Conservation (phyloP, 1,140 invertebrate species). For the Drosophila orena region DNA sequence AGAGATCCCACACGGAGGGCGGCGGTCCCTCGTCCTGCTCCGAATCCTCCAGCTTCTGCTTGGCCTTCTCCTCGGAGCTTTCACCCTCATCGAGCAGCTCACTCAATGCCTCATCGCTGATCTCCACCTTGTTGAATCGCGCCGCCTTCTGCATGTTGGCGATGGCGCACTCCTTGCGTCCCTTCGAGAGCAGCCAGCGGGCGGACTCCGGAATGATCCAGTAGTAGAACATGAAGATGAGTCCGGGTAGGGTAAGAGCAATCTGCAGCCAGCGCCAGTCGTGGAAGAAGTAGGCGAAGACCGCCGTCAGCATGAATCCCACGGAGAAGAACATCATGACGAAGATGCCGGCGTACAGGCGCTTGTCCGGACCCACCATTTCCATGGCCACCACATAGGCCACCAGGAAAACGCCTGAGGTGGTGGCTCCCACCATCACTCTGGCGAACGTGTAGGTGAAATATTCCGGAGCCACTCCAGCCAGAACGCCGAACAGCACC, state of each 20-base stretch:
- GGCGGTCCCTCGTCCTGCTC: slow-evolving; percentile 50
- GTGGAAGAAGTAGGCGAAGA: slow-evolving; percentile 89
- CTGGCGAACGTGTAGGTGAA: slow-evolving; percentile 89
- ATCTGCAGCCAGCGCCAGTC: slow-evolving; percentile 92
- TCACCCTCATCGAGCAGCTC: slow-evolving; percentile 85
- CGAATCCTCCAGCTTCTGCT: slow-evolving; percentile 50
- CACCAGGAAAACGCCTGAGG: slow-evolving; percentile 91
- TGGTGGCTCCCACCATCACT: slow-evolving; percentile 90
- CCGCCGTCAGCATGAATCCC: slow-evolving; percentile 90
- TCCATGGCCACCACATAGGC: slow-evolving; percentile 93
- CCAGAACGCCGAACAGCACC: slow-evolving; percentile 88
- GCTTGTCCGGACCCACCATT: slow-evolving; percentile 91
- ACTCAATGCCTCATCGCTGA: slow-evolving; percentile 87
- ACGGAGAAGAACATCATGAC: slow-evolving; percentile 92
- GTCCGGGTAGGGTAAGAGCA: slow-evolving; percentile 89
- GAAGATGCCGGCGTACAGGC: slow-evolving; percentile 90
- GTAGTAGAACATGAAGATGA: slow-evolving; percentile 91
- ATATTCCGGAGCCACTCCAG: slow-evolving; percentile 89
- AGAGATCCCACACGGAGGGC: slow-evolving; percentile 88
- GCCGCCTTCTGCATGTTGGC: slow-evolving; percentile 89
- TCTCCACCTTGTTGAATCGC: slow-evolving; percentile 88
- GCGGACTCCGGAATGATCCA: slow-evolving; percentile 95
- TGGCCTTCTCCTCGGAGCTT: slow-evolving; percentile 81
- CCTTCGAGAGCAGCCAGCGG: slow-evolving; percentile 92
- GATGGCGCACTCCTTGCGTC: slow-evolving; percentile 89